Base-by-base conservation (phyloP, 2,113 vertebrate species). In the Atlantisia rogersi region DNA sequence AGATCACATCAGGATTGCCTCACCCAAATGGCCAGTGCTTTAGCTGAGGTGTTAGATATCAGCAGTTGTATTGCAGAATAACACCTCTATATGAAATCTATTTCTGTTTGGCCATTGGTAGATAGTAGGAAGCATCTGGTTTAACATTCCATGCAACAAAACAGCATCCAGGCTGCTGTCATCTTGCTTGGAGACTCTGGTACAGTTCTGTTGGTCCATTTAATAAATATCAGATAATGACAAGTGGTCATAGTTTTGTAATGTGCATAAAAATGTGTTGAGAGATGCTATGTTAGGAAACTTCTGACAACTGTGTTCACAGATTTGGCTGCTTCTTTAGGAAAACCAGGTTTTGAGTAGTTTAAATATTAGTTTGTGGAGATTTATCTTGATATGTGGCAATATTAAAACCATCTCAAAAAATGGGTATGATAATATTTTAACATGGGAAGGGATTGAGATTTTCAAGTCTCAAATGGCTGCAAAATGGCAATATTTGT, bases 171-270 rank as follows among this genome's bases (percentile, higher is more conserved):
- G 35, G 26, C 59, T 86, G 59, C 50, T 86, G 31, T 15, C 4
- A 0, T 24, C 39, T 59, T 32, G 50, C 80, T 65, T 55, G 19
- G 40, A 46, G 24, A 20, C 14, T 62, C 48, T 58, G 0, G 0
- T 2, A 12, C 5, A 53, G 37, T 5, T 12, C 53, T n/a, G 10
- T 24, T 35, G 40, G 39, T 89, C 82, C 35, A 32, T 62, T 62
- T 70, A 25, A 15, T 60, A 44, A 55, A 28, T 24, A 63, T 6
- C 32, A 24, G 56, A 15, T 28, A 22, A 16, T 35, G 18, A 24
- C 24, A 42, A 21, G 6, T 42, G 73, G 29, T 10, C 28, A 59
- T 2, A 0, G 29, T 39, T 88, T 87, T 12, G 1, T 21, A 11
- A 24, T 9, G 3, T 8, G 8, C 52, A 15, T 48, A 35, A 63